Evolutionary conservation across 2,797 vertebrate genomes (phyloP).

Genomic region (Hylomyscus alleni): DNA sequence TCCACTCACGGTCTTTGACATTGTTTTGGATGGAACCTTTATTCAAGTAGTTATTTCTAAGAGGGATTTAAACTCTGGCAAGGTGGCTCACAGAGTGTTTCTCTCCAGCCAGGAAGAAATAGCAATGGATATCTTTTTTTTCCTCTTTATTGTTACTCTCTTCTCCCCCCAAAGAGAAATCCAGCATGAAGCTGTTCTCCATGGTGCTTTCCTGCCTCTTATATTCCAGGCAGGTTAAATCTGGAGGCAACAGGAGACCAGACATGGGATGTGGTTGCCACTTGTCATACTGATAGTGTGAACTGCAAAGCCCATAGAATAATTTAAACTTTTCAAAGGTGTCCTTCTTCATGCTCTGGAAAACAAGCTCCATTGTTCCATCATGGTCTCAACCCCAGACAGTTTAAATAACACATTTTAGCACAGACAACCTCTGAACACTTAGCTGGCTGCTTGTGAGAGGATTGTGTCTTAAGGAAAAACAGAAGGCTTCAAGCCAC

Average conservation of each 20-base stretch:
- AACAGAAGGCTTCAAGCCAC: neutral
- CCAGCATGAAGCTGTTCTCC: neutral
- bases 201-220: neutral
- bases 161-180: neutral
- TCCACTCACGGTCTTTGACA: neutral
- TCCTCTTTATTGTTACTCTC: neutral
- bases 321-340: neutral
- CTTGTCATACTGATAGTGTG: neutral
- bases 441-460: neutral
- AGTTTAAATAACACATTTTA: neutral
- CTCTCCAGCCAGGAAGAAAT: neutral
- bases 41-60: neutral
- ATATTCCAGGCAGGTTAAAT: neutral
- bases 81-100: neutral
- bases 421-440: neutral
- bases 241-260: neutral
- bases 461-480: neutral
- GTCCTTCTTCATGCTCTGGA: neutral
- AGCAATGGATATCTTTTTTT: neutral
- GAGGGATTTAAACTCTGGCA: neutral
- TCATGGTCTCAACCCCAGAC: neutral
- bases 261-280: accelerated
- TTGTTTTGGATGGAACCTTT: neutral
- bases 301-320: neutral
- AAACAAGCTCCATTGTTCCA: neutral